phyloP scores from a whole-genome alignment of 2,113 vertebrate genomes.

The Chlorodrepanis virens region DNA sequence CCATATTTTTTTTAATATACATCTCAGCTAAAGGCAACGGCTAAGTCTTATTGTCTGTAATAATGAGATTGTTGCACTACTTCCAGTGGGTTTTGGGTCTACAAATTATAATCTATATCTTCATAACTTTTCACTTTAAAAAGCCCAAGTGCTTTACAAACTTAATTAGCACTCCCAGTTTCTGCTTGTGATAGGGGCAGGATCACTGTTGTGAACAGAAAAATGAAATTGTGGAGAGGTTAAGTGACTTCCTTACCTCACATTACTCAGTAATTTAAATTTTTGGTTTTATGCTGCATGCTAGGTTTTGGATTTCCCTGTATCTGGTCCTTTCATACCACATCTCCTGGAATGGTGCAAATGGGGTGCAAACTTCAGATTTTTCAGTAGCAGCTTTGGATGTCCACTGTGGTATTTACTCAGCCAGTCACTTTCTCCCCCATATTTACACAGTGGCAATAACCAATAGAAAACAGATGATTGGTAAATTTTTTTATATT shows the following conservation, averaged over 20 bases:
- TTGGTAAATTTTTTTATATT: neutral
- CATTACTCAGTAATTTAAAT: neutral
- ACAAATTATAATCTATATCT: neutral
- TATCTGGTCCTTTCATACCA: neutral
- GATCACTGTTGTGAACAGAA: neutral
- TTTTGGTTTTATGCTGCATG: neutral
- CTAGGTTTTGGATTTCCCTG: neutral
- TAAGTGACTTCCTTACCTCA: neutral
- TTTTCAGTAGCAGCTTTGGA: neutral
- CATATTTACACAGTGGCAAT: neutral
- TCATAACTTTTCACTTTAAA: neutral
- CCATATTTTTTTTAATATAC: neutral
- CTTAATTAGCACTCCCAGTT: neutral
- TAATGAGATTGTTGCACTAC: neutral
- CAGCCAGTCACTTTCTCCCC: rapidly evolving
- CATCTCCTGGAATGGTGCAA: neutral
- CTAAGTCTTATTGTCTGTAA: neutral
- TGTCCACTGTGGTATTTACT: neutral
- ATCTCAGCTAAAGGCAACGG: neutral
- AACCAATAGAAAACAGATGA: rapidly evolving
- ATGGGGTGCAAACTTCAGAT: neutral
- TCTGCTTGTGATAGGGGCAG: neutral
- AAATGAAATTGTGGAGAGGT: neutral
- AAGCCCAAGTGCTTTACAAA: neutral
- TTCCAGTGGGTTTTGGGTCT: neutral